Evolutionary conservation across 2,888 invertebrate genomes (phyloP).

Genomic region (Elgonia sp.): DNA sequence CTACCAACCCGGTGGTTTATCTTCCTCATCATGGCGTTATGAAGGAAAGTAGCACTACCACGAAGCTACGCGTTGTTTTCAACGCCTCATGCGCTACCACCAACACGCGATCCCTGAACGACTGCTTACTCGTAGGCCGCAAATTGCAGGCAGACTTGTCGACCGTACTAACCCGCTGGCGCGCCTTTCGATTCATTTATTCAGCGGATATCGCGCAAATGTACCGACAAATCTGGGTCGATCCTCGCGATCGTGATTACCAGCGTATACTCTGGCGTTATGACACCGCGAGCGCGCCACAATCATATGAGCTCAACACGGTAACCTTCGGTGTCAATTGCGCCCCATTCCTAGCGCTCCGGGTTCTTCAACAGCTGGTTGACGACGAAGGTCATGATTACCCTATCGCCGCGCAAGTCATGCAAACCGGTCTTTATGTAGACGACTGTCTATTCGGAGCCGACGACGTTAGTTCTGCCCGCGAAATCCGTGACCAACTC

Average conservation of each 20-base stretch:
- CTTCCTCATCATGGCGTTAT: constrained; percentile 18
- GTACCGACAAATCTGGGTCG: too few species aligned
- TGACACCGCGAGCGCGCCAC: not conserved
- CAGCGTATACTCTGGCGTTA: not conserved
- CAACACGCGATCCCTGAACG: too few species aligned
- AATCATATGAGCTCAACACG: not conserved
- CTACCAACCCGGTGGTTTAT: not conserved
- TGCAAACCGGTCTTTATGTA: not conserved
- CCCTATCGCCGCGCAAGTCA: not conserved
- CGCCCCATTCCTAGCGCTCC: not conserved
- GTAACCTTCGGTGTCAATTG: not conserved
- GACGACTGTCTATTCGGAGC: constrained; percentile 25
- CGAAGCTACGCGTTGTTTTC: constrained; percentile 6
- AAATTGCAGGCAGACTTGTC: too few species aligned
- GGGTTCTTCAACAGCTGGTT: not conserved
- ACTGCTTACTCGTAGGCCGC: too few species aligned
- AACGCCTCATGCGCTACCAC: too few species aligned
- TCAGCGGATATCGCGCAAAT: too few species aligned
- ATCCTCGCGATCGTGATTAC: not conserved
- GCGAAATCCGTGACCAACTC: not conserved
- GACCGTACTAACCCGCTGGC: too few species aligned
- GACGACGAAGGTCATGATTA: not conserved
- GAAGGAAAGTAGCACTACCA: not conserved
- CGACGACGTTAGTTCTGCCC: not conserved
- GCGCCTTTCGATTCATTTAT: too few species aligned